phyloP scores from a whole-genome alignment of 2,113 vertebrate species.

The Odocoileus virginianus region DNA sequence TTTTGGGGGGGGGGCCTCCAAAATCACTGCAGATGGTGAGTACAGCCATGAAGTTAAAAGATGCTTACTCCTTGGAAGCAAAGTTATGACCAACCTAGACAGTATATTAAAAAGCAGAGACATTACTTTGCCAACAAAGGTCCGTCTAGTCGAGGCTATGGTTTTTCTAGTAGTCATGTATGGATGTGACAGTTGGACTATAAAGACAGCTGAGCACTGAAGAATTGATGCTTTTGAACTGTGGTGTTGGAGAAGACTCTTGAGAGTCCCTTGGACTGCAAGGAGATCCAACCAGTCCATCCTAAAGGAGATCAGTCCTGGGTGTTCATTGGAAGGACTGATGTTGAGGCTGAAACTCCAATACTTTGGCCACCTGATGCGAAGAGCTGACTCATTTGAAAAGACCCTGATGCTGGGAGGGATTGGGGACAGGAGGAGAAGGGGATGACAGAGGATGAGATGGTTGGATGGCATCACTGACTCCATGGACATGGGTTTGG shows the following conservation, averaged over 20 bases:
- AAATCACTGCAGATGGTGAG: background rate
- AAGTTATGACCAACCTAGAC: background rate
- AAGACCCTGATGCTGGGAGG: background rate
- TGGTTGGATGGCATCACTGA: background rate
- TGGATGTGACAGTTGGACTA: background rate
- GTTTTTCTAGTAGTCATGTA: background rate
- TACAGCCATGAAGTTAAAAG: background rate
- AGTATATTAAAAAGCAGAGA: background rate
- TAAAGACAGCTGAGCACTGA: background rate
- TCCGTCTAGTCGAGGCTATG: background rate
- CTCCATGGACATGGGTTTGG: background rate
- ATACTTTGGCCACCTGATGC: background rate
- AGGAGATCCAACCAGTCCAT: background rate
- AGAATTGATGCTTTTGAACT: background rate
- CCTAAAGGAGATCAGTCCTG: background rate
- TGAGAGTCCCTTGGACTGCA: background rate
- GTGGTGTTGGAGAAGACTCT: background rate
- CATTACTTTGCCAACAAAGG: background rate
- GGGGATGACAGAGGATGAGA: background rate
- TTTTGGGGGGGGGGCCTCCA: accelerated
- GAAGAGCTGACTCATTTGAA: background rate
- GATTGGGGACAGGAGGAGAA: background rate
- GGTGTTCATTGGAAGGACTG: background rate
- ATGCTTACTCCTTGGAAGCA: background rate
- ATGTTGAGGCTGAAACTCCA: background rate